These are phyloP conservation scores for Lamproptera curius DNA, from an alignment of 2,888 invertebrate genomes.

Conservation along the genomic window DNA sequence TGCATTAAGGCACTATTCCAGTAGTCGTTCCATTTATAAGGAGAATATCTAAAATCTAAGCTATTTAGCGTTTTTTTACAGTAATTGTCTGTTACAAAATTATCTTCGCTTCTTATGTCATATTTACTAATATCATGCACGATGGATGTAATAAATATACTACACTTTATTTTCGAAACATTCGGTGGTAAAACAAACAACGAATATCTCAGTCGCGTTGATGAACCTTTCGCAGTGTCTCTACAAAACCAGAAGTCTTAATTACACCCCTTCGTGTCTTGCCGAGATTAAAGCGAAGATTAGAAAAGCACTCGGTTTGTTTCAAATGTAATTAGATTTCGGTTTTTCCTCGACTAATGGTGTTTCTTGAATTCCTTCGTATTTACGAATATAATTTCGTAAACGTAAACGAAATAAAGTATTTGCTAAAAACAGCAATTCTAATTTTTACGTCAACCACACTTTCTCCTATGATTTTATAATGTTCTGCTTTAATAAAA, in stretches of 20 bases:
- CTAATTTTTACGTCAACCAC: not conserved
- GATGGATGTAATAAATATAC: too few species aligned
- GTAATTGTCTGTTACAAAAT: too few species aligned
- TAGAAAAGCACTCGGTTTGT: constrained; percentile 14
- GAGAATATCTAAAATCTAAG: too few species aligned
- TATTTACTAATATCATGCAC: too few species aligned
- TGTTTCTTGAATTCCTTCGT: not conserved
- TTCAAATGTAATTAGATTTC: constrained; percentile 16
- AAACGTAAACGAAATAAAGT: not conserved
- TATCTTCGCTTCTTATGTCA: too few species aligned
- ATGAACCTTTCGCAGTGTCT: constrained; percentile 3
- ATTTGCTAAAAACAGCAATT: not conserved
- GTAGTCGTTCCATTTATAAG: too few species aligned
- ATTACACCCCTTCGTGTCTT: constrained; percentile 46
- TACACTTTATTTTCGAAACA: too few species aligned
- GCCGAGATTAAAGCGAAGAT: constrained; percentile 37
- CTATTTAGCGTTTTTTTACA: too few species aligned
- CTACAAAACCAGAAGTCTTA: constrained; percentile 28
- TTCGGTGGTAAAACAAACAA: constrained; percentile 5
- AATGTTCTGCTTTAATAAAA: too few species aligned
- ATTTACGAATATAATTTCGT: not conserved
- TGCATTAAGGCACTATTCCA: too few species aligned
- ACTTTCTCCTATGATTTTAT: not conserved
- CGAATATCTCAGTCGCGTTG: constrained; percentile 1
- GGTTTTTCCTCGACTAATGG: not conserved